Evolutionary conservation across 2,113 vertebrate genomes (phyloP).

Genomic region (Fulmarus glacialis): DNA sequence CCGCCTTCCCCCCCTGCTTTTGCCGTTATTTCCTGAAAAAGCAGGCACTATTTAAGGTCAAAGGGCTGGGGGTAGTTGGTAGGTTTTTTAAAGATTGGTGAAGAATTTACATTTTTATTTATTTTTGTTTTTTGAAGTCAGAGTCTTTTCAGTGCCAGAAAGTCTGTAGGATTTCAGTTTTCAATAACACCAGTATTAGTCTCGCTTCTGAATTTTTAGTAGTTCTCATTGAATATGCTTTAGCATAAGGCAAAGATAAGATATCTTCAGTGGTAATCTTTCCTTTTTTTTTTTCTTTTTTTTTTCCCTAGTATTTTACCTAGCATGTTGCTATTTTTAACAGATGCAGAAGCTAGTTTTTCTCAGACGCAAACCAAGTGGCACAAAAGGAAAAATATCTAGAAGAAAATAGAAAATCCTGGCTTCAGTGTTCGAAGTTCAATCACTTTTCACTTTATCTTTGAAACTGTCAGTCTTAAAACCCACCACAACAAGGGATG

Average conservation of each 20-base stretch:
- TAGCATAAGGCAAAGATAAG: background rate
- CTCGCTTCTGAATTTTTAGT: background rate
- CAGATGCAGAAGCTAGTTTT: background rate
- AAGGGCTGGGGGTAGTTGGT: background rate
- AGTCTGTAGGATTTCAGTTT: background rate
- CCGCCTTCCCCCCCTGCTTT: background rate
- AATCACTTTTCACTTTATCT: background rate
- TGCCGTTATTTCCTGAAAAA: background rate
- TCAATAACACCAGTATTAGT: background rate
- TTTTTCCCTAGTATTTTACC: background rate
- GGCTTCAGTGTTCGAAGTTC: background rate
- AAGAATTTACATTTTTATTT: background rate
- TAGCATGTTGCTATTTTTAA: background rate
- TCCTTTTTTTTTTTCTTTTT: background rate
- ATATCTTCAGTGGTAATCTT: background rate
- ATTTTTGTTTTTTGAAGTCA: background rate
- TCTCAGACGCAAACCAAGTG: background rate
- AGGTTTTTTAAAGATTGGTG: background rate
- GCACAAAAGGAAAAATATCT: background rate
- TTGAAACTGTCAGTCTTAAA: background rate
- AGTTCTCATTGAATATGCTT: background rate
- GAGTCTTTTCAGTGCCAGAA: background rate
- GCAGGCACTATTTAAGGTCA: background rate
- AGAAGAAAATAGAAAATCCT: background rate
- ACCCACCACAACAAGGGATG: background rate